phyloP scores from a whole-genome alignment of 2,888 invertebrate genomes.

The Tachina fera region DNA sequence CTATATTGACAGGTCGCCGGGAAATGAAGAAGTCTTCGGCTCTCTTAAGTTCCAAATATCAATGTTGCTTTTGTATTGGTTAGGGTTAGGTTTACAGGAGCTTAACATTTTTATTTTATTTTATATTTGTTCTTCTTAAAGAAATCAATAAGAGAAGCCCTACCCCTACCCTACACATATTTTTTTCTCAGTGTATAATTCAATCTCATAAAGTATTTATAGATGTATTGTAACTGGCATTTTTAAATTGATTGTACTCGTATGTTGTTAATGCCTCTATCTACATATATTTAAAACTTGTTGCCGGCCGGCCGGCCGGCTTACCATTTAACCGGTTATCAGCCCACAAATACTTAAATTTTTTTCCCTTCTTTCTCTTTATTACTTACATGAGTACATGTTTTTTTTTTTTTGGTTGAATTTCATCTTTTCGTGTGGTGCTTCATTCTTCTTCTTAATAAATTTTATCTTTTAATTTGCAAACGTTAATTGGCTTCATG shows the following conservation, averaged over 20 bases:
- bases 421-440: constrained; percentile 45
- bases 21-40: too few species aligned
- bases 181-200: constrained; percentile 48
- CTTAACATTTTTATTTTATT: too few species aligned
- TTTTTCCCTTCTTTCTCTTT: constrained; percentile 29
- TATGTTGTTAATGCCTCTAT: constrained; percentile 23
- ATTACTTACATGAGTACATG: constrained; percentile 1
- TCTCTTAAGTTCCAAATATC: too few species aligned
- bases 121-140: too few species aligned
- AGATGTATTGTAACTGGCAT: constrained; percentile 46
- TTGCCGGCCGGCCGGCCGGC: constrained; percentile 61
- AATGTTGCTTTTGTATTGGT: too few species aligned
- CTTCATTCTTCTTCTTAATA: constrained; percentile 46
- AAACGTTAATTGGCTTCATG: constrained; percentile 70
- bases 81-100: too few species aligned
- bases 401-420: constrained; percentile 47
- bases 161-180: neutral
- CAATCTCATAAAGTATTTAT: neutral
- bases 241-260: constrained; percentile 61
- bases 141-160: too few species aligned
- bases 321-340: constrained; percentile 67
- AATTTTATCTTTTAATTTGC: constrained; percentile 69
- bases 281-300: constrained; percentile 45
- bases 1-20: too few species aligned
- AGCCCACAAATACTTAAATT: constrained; percentile 55